Percentiles rank a stretch among this genome's conserved stretches.
These are phyloP conservation scores for Fundulus diaphanus DNA, from an alignment of 2,797 vertebrate genomes.

Conservation along the genomic window DNA sequence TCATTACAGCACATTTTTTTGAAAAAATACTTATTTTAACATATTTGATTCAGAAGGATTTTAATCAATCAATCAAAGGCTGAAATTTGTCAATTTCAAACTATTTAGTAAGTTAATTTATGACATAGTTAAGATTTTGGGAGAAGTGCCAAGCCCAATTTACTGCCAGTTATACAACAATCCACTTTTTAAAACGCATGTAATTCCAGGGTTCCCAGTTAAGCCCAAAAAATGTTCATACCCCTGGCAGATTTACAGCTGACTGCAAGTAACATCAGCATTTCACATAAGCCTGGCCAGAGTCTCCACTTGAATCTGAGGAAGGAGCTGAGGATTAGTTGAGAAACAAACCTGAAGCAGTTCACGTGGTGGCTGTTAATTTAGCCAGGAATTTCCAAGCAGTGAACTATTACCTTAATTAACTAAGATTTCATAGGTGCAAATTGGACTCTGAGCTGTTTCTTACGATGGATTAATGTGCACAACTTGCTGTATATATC, in stretches of 20 bases:
- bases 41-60: not conserved
- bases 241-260: not conserved
- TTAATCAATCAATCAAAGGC: too few relatives aligned
- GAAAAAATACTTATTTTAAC: not conserved
- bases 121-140: too few relatives aligned
- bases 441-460: not conserved
- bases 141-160: not conserved
- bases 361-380: not conserved
- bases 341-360: not conserved
- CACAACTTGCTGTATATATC: not conserved
- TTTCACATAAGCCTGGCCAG: not conserved
- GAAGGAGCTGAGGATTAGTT: not conserved
- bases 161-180: not conserved
- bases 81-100: too few relatives aligned
- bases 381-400: not conserved
- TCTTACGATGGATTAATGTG: not conserved
- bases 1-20: not conserved
- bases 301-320: not conserved
- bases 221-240: not conserved
- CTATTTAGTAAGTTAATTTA: too few relatives aligned
- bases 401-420: not conserved
- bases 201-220: not conserved
- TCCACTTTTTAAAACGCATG: not conserved
- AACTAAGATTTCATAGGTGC: not conserved
- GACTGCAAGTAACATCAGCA: not conserved